Conservation (phyloP, 2,797 vertebrate genomes). For the Enoplosus armatus region DNA sequence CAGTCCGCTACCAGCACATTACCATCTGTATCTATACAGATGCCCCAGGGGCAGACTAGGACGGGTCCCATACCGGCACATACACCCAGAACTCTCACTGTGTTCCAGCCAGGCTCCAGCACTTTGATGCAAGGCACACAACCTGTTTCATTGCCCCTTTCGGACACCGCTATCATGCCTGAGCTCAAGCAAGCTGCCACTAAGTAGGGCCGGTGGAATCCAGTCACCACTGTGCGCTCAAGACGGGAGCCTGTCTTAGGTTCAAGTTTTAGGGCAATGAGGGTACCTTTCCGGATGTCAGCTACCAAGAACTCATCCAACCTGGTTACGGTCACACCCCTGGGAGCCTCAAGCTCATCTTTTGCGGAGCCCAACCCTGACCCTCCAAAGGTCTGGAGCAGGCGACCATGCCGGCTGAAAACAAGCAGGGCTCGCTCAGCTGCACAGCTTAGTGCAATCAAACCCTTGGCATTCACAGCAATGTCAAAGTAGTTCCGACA, state of each 20-base stretch:
- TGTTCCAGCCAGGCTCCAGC: constrained; percentile 85
- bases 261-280: constrained; percentile 83
- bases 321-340: constrained; percentile 83
- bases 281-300: constrained; percentile 85
- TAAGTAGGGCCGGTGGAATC: constrained; percentile 88
- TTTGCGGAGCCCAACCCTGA: constrained; percentile 66
- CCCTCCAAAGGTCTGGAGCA: constrained; percentile 86
- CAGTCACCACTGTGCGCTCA: constrained; percentile 85
- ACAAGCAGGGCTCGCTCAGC: constrained; percentile 84
- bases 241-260: constrained; percentile 80
- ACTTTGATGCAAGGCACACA: constrained; percentile 87
- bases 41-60: constrained; percentile 87
- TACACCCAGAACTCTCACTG: constrained; percentile 84
- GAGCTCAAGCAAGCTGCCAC: constrained; percentile 81
- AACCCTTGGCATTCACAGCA: constrained; percentile 85
- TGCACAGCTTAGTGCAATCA: constrained; percentile 86
- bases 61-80: constrained; percentile 83
- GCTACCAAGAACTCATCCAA: constrained; percentile 87
- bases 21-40: constrained; percentile 85
- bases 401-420: constrained; percentile 85
- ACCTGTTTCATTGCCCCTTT: constrained; percentile 84
- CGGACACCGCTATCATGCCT: constrained; percentile 85
- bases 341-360: constrained; percentile 86
- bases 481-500: constrained; percentile 88
- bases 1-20: constrained; percentile 87